Conservation (phyloP, 2,797 vertebrate genomes). For the Hoplostethus atlanticus region DNA sequence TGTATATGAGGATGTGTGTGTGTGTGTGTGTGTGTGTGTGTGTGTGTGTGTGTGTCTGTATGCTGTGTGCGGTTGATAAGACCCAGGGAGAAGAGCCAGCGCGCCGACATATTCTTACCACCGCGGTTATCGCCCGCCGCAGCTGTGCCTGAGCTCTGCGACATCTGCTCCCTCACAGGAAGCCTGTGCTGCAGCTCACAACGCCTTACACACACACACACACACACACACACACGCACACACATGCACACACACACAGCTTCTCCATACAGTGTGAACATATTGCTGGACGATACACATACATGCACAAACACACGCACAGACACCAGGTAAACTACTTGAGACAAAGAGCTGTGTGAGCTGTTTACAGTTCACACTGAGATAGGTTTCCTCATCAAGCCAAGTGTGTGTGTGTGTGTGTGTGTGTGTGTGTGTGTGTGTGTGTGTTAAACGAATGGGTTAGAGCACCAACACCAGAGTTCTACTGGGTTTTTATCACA, state of each 20-base stretch:
- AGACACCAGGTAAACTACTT: conserved; percentile 74
- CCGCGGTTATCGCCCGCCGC: conserved; percentile 83
- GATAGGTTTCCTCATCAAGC: conserved; percentile 53
- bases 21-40: conserved; percentile 53
- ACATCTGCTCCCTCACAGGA: conserved; percentile 88
- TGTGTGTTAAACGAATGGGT: conserved; percentile 57
- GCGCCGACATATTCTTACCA: conserved; percentile 85
- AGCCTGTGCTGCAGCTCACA: conserved; percentile 81
- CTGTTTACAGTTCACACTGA: conserved; percentile 65
- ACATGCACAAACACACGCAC: conserved; percentile 15
- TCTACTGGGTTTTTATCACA: conserved; percentile 84
- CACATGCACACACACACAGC: conserved; percentile 32
- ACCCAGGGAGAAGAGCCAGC: conserved; percentile 83
- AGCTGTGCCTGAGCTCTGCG: conserved; percentile 86
- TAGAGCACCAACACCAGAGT: conserved; percentile 65
- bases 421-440: conserved; percentile 11
- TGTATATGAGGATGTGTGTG: conserved; percentile 33
- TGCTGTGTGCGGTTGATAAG: conserved; percentile 82
- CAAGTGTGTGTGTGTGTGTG: conserved; percentile 1
- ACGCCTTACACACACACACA: conserved; percentile 63
- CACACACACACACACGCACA: conserved; percentile 23
- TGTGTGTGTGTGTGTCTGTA: conserved; percentile 64
- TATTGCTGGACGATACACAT: conserved; percentile 39
- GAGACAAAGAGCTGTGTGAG: conserved; percentile 63
- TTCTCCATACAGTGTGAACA: conserved; percentile 52